Conservation (phyloP, 1,140 invertebrate genomes). For the Caerostris extrusa region DNA sequence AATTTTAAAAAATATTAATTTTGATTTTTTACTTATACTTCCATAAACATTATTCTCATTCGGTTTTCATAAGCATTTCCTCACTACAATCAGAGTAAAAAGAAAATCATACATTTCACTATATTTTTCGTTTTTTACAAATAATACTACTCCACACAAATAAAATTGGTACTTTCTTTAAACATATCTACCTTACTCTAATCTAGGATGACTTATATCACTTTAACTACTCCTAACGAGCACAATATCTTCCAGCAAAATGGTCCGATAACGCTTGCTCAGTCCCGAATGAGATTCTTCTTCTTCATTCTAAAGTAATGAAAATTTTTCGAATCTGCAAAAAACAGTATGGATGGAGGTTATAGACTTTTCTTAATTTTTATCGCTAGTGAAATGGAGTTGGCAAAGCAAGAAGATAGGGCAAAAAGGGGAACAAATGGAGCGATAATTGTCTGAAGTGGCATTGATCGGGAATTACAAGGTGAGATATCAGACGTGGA, state of each 20-base stretch:
- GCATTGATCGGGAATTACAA: background rate
- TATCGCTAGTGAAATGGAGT: slow-evolving; percentile 13
- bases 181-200: too few relatives aligned
- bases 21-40: too few relatives aligned
- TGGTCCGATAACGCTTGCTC: background rate
- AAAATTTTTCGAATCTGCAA: background rate
- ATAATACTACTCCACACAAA: too few relatives aligned
- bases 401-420: background rate
- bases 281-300: background rate
- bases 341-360: background rate
- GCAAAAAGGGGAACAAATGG: background rate
- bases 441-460: background rate
- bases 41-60: too few relatives aligned
- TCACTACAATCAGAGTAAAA: too few relatives aligned
- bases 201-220: too few relatives aligned
- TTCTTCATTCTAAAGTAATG: background rate
- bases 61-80: too few relatives aligned
- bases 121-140: too few relatives aligned
- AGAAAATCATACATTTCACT: too few relatives aligned
- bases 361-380: slow-evolving; percentile 30
- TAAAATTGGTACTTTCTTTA: too few relatives aligned
- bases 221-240: background rate
- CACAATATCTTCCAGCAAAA: background rate
- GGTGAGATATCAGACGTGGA: slow-evolving; percentile 29
- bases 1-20: too few relatives aligned